Percentiles rank a stretch among this genome's conserved stretches.
These are phyloP conservation scores for Grapholita molesta DNA, from an alignment of 1,140 invertebrate species.

Conservation along the genomic window DNA sequence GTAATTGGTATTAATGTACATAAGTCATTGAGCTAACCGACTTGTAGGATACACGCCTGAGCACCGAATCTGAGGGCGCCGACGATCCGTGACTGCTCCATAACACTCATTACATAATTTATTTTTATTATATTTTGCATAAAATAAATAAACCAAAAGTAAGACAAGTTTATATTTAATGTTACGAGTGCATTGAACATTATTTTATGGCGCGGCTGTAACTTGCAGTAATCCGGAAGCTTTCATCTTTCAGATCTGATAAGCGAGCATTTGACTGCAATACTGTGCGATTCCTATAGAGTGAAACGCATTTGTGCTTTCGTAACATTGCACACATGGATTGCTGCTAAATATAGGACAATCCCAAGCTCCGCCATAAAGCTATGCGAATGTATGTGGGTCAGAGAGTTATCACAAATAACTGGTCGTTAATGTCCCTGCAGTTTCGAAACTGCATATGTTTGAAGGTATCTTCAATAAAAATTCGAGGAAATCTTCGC, in stretches of 20 bases:
- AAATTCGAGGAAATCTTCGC: slow-evolving; percentile 9
- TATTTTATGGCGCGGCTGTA: background rate
- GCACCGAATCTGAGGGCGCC: slow-evolving; percentile 34
- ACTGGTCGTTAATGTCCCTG: slow-evolving; percentile 53
- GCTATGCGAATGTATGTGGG: slow-evolving; percentile 60
- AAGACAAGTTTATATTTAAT: too few relatives aligned
- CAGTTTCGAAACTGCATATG: slow-evolving; percentile 44
- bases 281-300: slow-evolving; percentile 17
- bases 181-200: background rate
- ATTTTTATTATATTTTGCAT: background rate
- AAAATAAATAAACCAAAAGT: background rate
- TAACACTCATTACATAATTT: slow-evolving; percentile 4
- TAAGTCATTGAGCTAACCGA: slow-evolving; percentile 35
- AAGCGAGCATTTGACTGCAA: background rate
- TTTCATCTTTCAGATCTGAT: slow-evolving; percentile 6
- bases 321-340: slow-evolving; percentile 43
- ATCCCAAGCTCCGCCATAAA: slow-evolving; percentile 41
- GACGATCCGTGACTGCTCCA: slow-evolving; percentile 35
- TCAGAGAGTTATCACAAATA: slow-evolving; percentile 51
- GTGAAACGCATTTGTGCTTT: slow-evolving; percentile 41
- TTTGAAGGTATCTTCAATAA: background rate
- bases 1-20: slow-evolving; percentile 28
- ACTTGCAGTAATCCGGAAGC: background rate
- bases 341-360: slow-evolving; percentile 64
- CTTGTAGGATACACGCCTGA: slow-evolving; percentile 50